Evolutionary conservation across 1,140 invertebrate genomes (phyloP).

Genomic region (Bombus terrestris): DNA sequence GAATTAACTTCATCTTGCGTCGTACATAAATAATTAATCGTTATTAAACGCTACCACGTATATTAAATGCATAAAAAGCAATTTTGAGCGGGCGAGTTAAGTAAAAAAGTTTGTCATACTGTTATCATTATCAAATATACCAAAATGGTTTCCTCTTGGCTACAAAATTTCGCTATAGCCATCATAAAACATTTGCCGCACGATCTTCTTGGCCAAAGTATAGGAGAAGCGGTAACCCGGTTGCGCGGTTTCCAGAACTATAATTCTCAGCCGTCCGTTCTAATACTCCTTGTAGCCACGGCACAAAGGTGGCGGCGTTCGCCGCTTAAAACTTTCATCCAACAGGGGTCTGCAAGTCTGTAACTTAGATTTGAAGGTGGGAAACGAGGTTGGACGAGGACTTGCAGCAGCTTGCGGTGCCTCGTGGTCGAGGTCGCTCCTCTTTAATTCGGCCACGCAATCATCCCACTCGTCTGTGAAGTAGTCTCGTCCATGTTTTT

Average conservation of each 20-base stretch:
- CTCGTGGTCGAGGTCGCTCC: conserved; percentile 63
- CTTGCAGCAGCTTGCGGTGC: conserved; percentile 49
- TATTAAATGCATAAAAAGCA: not conserved
- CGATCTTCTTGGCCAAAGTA: not conserved
- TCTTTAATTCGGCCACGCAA: conserved; percentile 76
- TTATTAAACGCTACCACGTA: not conserved
- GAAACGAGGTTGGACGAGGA: conserved; percentile 27
- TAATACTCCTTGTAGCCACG: conserved; percentile 54
- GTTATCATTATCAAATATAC: too few species aligned
- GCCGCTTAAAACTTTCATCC: conserved; percentile 70
- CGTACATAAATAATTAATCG: not conserved
- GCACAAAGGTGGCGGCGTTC: conserved; percentile 52
- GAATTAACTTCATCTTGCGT: not conserved
- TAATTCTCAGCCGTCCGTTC: conserved; percentile 41
- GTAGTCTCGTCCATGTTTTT: conserved; percentile 72
- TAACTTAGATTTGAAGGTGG: conserved; percentile 63
- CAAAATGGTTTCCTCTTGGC: too few species aligned
- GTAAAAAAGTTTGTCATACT: not conserved
- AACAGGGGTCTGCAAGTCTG: conserved; percentile 41
- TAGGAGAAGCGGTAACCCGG: not conserved
- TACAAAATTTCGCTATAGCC: too few species aligned
- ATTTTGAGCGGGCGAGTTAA: not conserved
- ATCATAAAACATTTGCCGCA: not conserved
- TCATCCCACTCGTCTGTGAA: conserved; percentile 71
- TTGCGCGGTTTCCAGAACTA: conserved; percentile 23